Evolutionary conservation across 2,888 invertebrate species (phyloP).

Genomic region (Nebria salina): DNA sequence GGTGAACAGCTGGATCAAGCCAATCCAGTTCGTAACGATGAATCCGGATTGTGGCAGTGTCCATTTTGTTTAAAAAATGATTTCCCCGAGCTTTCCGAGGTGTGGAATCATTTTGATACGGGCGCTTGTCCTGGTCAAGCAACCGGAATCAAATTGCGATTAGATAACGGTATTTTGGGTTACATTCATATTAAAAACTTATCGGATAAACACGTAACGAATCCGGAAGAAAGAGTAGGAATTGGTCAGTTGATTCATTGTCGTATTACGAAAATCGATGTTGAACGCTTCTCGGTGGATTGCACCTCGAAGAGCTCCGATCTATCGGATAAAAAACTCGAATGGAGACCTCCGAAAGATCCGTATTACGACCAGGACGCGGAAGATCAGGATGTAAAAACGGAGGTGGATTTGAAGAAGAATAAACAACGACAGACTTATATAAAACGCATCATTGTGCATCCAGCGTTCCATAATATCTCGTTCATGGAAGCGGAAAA

Average conservation of each 20-base stretch:
- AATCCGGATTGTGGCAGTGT: conserved; percentile 96
- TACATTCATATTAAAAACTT: conserved; percentile 94
- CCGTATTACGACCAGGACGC: conserved; percentile 88
- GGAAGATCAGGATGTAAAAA: conserved; percentile 81
- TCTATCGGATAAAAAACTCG: conserved; percentile 87
- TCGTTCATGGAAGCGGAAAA: conserved; percentile 92
- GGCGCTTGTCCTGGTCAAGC: conserved; percentile 96
- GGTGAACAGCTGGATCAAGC: conserved; percentile 95
- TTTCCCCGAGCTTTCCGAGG: conserved; percentile 95
- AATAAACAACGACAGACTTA: conserved; percentile 85
- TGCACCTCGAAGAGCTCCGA: conserved; percentile 95
- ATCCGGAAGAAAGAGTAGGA: conserved; percentile 92
- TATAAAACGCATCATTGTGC: conserved; percentile 95
- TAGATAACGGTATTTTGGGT: conserved; percentile 90
- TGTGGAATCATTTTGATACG: conserved; percentile 98
- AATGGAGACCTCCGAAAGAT: conserved; percentile 91
- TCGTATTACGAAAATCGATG: conserved; percentile 94
- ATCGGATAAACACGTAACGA: conserved; percentile 91
- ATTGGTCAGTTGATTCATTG: conserved; percentile 86
- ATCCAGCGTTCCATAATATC: conserved; percentile 97
- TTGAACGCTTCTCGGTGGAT: conserved; percentile 92
- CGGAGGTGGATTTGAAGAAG: conserved; percentile 84
- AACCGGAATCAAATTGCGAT: conserved; percentile 85
- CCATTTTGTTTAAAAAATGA: conserved; percentile 96
- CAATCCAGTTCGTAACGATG: conserved; percentile 94